Conservation (phyloP, 2,797 vertebrate genomes). For the Sciurus vulgaris region DNA sequence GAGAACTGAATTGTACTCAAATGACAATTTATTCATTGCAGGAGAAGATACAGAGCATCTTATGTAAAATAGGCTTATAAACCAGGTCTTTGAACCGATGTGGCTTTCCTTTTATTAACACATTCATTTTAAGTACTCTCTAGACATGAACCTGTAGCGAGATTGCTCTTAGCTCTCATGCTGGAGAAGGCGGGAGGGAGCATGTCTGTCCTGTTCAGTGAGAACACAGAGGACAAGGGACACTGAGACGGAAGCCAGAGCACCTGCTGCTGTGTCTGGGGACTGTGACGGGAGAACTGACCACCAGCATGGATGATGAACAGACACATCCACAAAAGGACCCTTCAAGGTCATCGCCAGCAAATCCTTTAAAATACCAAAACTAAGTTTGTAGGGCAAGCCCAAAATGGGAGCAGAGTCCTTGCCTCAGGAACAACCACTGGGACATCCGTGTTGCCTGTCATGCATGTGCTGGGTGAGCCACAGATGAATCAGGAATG, state of each 20-base stretch:
- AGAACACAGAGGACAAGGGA: background rate
- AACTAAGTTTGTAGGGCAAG: background rate
- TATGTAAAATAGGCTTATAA: background rate
- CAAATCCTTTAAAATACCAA: constrained; percentile 27
- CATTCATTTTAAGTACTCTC: background rate
- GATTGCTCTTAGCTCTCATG: background rate
- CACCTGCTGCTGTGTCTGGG: background rate
- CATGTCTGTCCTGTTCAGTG: background rate
- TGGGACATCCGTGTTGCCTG: background rate
- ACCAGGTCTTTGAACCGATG: background rate
- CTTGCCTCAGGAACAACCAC: background rate
- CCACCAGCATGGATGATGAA: background rate
- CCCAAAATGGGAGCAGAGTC: background rate
- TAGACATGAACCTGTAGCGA: background rate
- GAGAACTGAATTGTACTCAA: background rate
- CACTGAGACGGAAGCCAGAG: background rate
- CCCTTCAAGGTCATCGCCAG: background rate
- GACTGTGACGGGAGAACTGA: background rate
- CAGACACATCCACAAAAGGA: background rate
- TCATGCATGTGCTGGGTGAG: background rate
- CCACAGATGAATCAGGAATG: constrained; percentile 56
- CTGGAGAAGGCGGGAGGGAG: background rate
- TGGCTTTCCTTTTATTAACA: background rate
- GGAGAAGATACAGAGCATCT: background rate
- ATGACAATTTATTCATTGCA: background rate